Evolutionary conservation across 2,888 invertebrate species (phyloP).

Genomic region (Ectemnius lituratus): DNA sequence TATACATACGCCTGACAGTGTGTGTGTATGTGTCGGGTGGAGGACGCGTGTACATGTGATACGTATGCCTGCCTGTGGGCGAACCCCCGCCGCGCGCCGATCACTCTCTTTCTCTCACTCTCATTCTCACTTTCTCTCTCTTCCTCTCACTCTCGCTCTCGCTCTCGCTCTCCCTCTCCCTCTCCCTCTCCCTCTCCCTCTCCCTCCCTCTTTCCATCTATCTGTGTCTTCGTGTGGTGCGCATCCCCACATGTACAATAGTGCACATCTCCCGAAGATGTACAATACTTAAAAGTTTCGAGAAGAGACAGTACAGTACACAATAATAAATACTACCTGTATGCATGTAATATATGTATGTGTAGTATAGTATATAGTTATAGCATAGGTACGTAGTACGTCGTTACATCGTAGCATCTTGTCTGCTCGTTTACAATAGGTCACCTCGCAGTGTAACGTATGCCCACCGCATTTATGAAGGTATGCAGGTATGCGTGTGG

Average conservation of each 20-base stretch:
- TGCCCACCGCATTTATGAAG: slow-evolving; percentile 4
- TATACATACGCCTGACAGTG: slow-evolving; percentile 64
- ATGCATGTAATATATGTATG: slow-evolving; percentile 60
- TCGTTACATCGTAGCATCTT: too few relatives aligned
- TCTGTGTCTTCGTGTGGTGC: slow-evolving; percentile 44
- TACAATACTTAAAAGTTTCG: slow-evolving; percentile 63
- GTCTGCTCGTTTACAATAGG: too few relatives aligned
- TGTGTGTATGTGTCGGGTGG: slow-evolving; percentile 29
- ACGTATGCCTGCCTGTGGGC: not conserved
- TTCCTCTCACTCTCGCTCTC: too few relatives aligned
- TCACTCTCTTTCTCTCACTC: too few relatives aligned
- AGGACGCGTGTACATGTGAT: slow-evolving; percentile 56
- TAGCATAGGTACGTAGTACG: slow-evolving; percentile 7
- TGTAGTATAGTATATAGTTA: slow-evolving; percentile 23
- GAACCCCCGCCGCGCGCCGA: slow-evolving; percentile 14
- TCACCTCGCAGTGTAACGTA: too few relatives aligned
- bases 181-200: too few relatives aligned
- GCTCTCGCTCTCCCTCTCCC: too few relatives aligned
- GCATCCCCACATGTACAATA: slow-evolving; percentile 47
- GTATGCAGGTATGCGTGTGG: not conserved
- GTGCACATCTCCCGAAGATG: slow-evolving; percentile 62
- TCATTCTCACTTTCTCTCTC: too few relatives aligned
- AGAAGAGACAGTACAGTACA: slow-evolving; percentile 74
- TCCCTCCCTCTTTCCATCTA: too few relatives aligned
- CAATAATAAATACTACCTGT: slow-evolving; percentile 76